Evolutionary conservation across 2,113 vertebrate genomes (phyloP), one percentile per base, ranked within the genome.

Genomic region (Carassius carassius): DNA sequence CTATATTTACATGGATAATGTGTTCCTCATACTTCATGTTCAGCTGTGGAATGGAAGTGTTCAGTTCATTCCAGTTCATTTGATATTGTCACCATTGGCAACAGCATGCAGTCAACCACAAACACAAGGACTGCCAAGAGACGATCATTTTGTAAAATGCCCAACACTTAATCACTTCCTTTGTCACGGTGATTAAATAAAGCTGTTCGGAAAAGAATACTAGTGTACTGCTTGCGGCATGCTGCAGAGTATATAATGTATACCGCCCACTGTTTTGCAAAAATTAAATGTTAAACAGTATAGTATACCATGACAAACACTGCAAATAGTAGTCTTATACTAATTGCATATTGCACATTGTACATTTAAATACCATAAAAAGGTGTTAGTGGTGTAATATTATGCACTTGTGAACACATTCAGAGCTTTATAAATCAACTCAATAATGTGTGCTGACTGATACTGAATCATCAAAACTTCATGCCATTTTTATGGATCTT

Each of bases 141-240:
- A 78, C 87, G 58, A 83, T 77, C 49, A 78, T 77, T 78, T 19
- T 83, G 49, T 83, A 78, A 70, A 83, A 86, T 86, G 74, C 47
- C 74, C 29, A 76, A 72, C 74, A 78, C 75, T 86, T 86, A 77
- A 62, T 77, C 79, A 56, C 44, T 63, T 82, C 74, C 51, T 83
- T 83, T 86, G 67, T 65, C 74, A 79, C 16, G 25, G 44, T 29
- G 83, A 84, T 84, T 65, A 84, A 77, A 78, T 10, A 84, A 78
- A 32, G 32, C 19, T 67, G 14, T 65, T 80, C 12, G 13, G 35
- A 79, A 25, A 17, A 2, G 13, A 44, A 29, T 17, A 13, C 54
- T 41, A 63, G 21, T 35, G 10, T 41, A 60, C 23, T 80, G 32
- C 54, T 44, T 60, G 37, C 1, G 12, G 73, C 73, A 62, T 19